Evolutionary conservation across 2,888 invertebrate genomes (phyloP).

Genomic region (Euproctis similis): DNA sequence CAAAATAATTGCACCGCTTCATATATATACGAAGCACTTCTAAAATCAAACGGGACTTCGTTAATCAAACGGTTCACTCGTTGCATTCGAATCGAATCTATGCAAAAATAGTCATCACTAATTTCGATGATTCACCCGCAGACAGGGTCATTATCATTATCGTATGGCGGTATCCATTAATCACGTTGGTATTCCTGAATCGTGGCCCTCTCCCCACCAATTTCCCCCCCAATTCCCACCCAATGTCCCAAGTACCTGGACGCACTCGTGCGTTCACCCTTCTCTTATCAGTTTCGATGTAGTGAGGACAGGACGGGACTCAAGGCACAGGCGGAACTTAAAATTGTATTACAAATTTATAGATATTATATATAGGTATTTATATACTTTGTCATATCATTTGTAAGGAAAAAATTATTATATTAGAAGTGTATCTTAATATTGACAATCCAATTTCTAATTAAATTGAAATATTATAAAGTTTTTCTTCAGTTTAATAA

Average conservation of each 20-base stretch:
- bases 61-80: slow-evolving; percentile 17
- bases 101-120: slow-evolving; percentile 54
- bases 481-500: too few species aligned
- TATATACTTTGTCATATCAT: too few species aligned
- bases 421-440: too few species aligned
- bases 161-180: slow-evolving; percentile 66
- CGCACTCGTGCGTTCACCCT: slow-evolving; percentile 72
- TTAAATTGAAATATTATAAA: too few species aligned
- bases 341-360: too few species aligned
- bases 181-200: slow-evolving; percentile 67
- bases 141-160: slow-evolving; percentile 70
- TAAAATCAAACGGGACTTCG: slow-evolving; percentile 19
- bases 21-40: too few species aligned
- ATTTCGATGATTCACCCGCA: slow-evolving; percentile 55
- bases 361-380: too few species aligned
- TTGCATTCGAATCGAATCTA: slow-evolving; percentile 29
- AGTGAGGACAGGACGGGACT: slow-evolving; percentile 50
- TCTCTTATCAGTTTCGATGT: slow-evolving; percentile 68
- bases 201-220: slow-evolving; percentile 32
- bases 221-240: slow-evolving; percentile 29
- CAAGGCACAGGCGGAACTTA: too few species aligned
- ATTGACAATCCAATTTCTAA: too few species aligned
- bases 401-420: too few species aligned
- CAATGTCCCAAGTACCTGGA: slow-evolving; percentile 51
- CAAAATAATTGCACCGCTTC: slow-evolving; percentile 13